phyloP scores from a whole-genome alignment of 2,797 vertebrate species.

The Tenualosa thibaudeaui region DNA sequence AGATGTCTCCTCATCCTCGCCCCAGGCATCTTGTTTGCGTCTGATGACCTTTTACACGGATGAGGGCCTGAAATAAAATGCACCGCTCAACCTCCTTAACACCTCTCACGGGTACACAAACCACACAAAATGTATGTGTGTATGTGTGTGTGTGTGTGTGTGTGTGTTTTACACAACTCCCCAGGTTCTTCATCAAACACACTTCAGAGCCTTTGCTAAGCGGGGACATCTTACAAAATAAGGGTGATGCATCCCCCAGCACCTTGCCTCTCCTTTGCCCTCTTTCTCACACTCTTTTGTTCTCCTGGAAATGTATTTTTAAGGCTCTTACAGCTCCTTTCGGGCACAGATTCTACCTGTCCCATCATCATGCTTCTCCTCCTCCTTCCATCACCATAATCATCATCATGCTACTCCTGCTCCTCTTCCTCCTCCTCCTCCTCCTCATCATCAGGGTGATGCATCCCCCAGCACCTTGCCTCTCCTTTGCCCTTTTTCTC shows the following conservation, averaged over 20 bases:
- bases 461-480: background rate
- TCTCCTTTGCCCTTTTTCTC: background rate
- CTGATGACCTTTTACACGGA: background rate
- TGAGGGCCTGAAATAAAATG: background rate
- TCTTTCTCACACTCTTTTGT: background rate
- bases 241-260: slow-evolving; percentile 35
- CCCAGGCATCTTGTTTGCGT: no score
- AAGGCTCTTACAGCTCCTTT: background rate
- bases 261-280: background rate
- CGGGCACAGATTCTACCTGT: background rate
- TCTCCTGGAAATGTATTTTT: background rate
- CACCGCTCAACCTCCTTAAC: background rate
- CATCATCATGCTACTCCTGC: no score
- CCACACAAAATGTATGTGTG: background rate
- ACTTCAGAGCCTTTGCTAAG: background rate
- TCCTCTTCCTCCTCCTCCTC: no score
- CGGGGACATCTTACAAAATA: background rate
- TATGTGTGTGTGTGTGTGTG: no score
- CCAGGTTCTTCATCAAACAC: background rate
- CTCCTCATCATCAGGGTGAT: no score
- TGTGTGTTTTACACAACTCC: background rate
- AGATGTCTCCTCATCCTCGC: background rate
- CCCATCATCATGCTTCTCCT: background rate
- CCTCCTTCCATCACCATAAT: no score
- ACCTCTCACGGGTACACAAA: background rate